Evolutionary conservation across 2,888 invertebrate genomes (phyloP), one percentile per base, ranked within the genome.

Genomic region (Andricus curvator): DNA sequence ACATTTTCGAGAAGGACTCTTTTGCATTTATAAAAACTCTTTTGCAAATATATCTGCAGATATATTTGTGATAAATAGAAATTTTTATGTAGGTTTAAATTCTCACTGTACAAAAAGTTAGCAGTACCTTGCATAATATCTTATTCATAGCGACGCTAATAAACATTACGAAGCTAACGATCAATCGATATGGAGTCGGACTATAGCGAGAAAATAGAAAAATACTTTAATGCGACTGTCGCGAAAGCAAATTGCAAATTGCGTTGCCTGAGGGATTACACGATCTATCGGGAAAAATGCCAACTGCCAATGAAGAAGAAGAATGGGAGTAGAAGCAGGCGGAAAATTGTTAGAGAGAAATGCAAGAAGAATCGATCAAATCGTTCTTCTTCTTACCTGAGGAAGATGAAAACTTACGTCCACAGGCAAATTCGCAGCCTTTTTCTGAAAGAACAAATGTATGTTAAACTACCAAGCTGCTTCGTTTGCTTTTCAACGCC

Each of bases 391-490:
- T 65, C 65, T 65, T 65, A 65, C 37, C 33, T 65, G n/a, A 37
- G 29, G 20, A 33, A 9, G 65, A 37, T 11, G 20, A 65, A 65
- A 65, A 33, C 64, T 17, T 64, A 65, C 33, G 17, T 65, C 37
- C 65, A 20, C 20, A 65, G 65, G 17, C 20, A 37, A 37, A 65
- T 65, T 65, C 65, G 2, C 33, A 33, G 29, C 29, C 29, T 65
- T 65, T 29, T 65, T n/a, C 33, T 17, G 37, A 37, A 37, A 65
- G 65, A 65, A 65, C 65, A 65, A 65, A 65, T 33, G 9, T 65
- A 65, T 65, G 65, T 33, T 65, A 65, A 65, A 65, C 65, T 33
- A 33, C 29, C 29, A 65, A 65, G 65, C 33, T 65, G 20, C 20
- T 65, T 65, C 65, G 17, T 65, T 65, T 65, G 65, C 29, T 65